These are phyloP conservation scores for Neosilurus hyrtlii DNA, from an alignment of 2,797 vertebrate species.

Conservation along the genomic window DNA sequence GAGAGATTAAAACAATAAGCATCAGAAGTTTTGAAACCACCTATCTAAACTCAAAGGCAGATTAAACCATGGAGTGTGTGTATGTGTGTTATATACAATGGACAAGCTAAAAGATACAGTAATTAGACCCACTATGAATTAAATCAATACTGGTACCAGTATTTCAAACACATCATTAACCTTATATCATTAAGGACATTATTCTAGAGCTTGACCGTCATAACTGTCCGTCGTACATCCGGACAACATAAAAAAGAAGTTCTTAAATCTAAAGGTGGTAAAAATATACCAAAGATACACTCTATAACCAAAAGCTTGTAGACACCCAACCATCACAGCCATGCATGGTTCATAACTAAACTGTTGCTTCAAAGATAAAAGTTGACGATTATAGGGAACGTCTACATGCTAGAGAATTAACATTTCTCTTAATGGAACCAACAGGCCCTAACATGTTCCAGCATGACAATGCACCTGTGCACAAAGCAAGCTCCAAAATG, in stretches of 20 bases:
- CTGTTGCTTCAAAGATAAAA: neutral
- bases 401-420: neutral
- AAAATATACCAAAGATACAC: neutral
- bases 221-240: neutral
- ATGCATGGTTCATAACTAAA: neutral
- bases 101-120: neutral
- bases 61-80: neutral
- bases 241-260: neutral
- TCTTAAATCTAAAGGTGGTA: neutral
- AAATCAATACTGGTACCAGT: neutral
- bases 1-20: constrained; percentile 34
- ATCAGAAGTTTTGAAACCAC: neutral
- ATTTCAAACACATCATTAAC: neutral
- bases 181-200: neutral
- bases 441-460: neutral
- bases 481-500: neutral
- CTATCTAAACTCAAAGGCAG: neutral
- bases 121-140: neutral
- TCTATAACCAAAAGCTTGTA: neutral
- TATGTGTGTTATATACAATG: neutral
- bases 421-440: neutral
- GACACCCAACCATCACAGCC: neutral
- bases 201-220: neutral
- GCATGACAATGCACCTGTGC: neutral
- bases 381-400: neutral